Conservation (phyloP, 2,113 vertebrate genomes). For the Ranitomeya variabilis region DNA sequence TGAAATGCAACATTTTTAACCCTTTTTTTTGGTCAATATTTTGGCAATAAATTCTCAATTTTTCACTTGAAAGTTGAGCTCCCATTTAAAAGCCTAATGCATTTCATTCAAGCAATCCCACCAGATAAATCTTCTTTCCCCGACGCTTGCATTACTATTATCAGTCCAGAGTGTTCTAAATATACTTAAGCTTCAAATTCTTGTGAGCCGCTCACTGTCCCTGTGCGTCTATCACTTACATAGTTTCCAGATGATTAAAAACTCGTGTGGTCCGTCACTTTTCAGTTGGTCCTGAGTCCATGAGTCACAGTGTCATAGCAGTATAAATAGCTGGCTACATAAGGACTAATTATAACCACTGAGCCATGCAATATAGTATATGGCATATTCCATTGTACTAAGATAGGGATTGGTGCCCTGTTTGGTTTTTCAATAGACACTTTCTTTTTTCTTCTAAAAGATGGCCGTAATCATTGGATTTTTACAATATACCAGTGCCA, state of each 20-base stretch:
- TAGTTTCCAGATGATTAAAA: conserved; percentile 50
- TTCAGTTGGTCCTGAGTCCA: neutral
- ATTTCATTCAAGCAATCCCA: neutral
- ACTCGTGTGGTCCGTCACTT: neutral
- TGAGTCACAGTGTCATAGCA: neutral
- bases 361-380: neutral
- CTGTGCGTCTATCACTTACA: conserved; percentile 41
- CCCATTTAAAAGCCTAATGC: neutral
- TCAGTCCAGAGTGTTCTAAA: conserved; percentile 40
- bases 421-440: neutral
- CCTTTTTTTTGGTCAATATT: neutral
- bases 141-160: conserved; percentile 38
- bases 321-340: conserved; percentile 35
- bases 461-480: neutral
- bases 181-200: conserved; percentile 39
- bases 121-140: neutral
- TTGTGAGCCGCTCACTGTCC: neutral
- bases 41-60: neutral
- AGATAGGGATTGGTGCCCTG: neutral
- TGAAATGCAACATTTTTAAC: no score
- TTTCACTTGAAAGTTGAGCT: neutral
- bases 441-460: neutral
- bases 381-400: neutral
- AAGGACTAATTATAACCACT: neutral
- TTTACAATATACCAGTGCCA: neutral